Evolutionary conservation across 2,113 vertebrate genomes (phyloP), one percentile per base, ranked within the genome.

Genomic region (Phycodurus eques): DNA sequence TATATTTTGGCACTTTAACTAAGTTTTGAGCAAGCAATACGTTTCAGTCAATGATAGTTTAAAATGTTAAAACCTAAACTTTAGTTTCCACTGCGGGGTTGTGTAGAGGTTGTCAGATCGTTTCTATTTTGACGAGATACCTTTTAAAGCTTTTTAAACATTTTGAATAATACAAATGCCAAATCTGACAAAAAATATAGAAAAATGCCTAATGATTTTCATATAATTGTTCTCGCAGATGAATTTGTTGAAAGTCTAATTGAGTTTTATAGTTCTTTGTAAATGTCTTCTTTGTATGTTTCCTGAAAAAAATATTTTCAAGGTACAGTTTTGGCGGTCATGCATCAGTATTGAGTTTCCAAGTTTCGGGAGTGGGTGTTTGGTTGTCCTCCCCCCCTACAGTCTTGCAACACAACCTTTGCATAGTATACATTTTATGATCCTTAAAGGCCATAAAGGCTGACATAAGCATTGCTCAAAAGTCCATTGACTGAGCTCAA

Each of bases 391-490:
- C 20, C 20, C 42, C 7, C 70, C 5, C 76, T 56, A 12, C 31
- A 61, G 47, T 67, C 68, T 17, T 20, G 47, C 62, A 74, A 68
- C 68, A 31, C 57, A 70, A 67, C 39, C 76, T 71, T 62, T 44
- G 33, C 61, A 59, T 72, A 63, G 67, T 60, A 14, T 22, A 39
- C 60, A 35, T 22, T 86, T 81, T 76, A 81, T 69, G 78, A 68
- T 76, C 22, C 67, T 56, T 56, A 33, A 44, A 61, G 39, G 59
- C 77, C 67, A 73, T 85, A 80, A 86, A 82, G 12, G 60, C 59
- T 76, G 85, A 85, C 76, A 74, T 78, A 72, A 72, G 76, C 78
- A 81, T 86, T 80, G 80, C 82, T 85, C 80, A 86, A 76, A 85
- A 70, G 67, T 76, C 79, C 78, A 75, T 15, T 17, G 73, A 68